Evolutionary conservation across 2,888 invertebrate species (phyloP), one percentile per base, ranked within the genome.

Genomic region (Nipponacmea schrenckii): DNA sequence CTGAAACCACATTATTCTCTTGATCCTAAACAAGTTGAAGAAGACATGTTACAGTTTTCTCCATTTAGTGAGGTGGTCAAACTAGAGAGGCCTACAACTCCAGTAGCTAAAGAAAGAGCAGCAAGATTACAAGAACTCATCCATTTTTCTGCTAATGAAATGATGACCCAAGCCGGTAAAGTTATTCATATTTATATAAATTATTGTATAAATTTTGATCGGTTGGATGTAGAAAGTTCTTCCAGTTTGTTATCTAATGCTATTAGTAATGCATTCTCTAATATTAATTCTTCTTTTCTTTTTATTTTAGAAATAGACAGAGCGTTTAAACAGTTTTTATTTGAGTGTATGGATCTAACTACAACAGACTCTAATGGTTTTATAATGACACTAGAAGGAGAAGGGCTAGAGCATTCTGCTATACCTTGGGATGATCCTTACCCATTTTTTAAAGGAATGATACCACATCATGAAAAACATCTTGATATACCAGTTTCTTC

Each of bases 361-460:
- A 72, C 75, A 15, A 83, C 84, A n/a, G 85, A 86, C 69, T 72
- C 80, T 10, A 84, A 86, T 77, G 87, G 88, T 0, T 81, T 81
- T 64, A 77, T 87, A 24, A 74, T 86, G 31, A 81, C 81, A 2
- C 68, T 76, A 27, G 78, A 80, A 31, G 80, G 79, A 31, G 83
- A 85, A 72, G 81, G 83, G 4, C 62, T 81, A 14, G 80, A 79
- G n/a, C 81, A 81, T 65, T 75, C 80, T 5, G 79, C 81, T 27
- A 85, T 87, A 50, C 87, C 87, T 10, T 88, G 88, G 87, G 88
- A 89, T 74, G 86, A 88, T 72, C 88, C 89, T 0, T 87, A 88
- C 72, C 87, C 86, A 5, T 86, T 83, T 78, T 88, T 84, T 77
- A 83, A 81, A 69, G 82, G 84, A 14, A 86, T 87, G 85, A 80